These are phyloP conservation scores for Melipona quadrifasciata DNA, from an alignment of 1,140 invertebrate genomes.

Conservation along the genomic window DNA sequence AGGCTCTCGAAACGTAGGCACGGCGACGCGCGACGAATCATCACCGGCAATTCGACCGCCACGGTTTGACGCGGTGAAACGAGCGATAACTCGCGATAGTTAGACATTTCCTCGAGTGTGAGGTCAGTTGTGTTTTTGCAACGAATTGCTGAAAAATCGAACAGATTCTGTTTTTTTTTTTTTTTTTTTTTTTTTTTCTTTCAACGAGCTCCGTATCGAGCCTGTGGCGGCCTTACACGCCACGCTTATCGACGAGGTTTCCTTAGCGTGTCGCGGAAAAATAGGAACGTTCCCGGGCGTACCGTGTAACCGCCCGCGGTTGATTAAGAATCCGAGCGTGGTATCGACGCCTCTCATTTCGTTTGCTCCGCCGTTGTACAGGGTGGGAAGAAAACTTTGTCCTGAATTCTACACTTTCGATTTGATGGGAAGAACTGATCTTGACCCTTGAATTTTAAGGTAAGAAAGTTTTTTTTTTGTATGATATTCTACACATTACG, in stretches of 20 bases:
- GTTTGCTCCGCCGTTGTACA: background rate
- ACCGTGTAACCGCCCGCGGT: background rate
- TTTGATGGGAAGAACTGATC: too few species aligned
- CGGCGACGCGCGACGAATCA: conserved; percentile 35
- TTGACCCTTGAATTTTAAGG: too few species aligned
- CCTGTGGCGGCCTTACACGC: background rate
- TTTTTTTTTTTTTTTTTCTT: background rate
- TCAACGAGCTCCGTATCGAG: background rate
- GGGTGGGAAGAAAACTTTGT: too few species aligned
- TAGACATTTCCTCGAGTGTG: too few species aligned
- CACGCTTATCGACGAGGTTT: background rate
- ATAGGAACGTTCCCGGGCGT: background rate
- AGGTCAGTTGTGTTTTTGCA: too few species aligned
- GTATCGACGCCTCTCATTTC: background rate
- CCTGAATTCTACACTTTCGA: too few species aligned
- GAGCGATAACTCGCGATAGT: background rate
- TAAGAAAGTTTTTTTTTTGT: too few species aligned
- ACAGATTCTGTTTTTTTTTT: background rate
- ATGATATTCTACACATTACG: too few species aligned
- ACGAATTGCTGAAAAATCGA: background rate
- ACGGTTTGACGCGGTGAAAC: conserved; percentile 11
- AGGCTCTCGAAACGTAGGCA: background rate
- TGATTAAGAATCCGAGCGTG: background rate
- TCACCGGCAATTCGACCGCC: background rate
- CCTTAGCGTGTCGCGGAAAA: background rate